Evolutionary conservation across 1,140 invertebrate genomes (phyloP).

Genomic region (Drosophila burlai): DNA sequence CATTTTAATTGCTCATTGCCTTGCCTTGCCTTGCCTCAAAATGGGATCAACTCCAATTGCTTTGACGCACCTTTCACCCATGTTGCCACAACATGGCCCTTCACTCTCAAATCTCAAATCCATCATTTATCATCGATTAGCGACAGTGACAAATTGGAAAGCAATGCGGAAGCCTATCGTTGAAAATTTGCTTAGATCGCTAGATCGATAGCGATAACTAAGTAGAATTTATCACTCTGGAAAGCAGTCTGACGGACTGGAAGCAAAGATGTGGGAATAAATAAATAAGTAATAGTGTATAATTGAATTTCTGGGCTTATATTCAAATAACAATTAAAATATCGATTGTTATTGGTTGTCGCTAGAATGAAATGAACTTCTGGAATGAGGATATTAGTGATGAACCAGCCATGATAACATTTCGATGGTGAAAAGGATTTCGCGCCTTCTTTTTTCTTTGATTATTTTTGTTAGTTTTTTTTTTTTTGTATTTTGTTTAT

Average conservation of each 20-base stretch:
- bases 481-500: background rate
- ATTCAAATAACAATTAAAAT: too few relatives aligned
- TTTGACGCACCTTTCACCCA: constrained; percentile 36
- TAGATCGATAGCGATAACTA: background rate
- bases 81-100: constrained; percentile 12
- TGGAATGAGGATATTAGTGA: background rate
- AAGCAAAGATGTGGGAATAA: too few relatives aligned
- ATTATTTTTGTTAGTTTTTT: background rate
- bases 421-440: background rate
- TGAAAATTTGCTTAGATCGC: background rate
- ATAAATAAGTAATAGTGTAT: too few relatives aligned
- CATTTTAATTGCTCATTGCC: constrained; percentile 38
- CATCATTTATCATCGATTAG: constrained; percentile 16
- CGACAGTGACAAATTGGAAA: constrained; percentile 15
- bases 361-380: too few relatives aligned
- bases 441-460: background rate
- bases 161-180: constrained; percentile 5
- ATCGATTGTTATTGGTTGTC: too few relatives aligned
- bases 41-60: constrained; percentile 17
- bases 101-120: constrained; percentile 8
- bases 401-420: background rate
- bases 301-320: too few relatives aligned
- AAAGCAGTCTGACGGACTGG: background rate
- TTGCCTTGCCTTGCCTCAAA: constrained; percentile 13
- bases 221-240: background rate